These are phyloP conservation scores for Chionoecetes opilio DNA, from an alignment of 1,140 invertebrate species.

Conservation along the genomic window DNA sequence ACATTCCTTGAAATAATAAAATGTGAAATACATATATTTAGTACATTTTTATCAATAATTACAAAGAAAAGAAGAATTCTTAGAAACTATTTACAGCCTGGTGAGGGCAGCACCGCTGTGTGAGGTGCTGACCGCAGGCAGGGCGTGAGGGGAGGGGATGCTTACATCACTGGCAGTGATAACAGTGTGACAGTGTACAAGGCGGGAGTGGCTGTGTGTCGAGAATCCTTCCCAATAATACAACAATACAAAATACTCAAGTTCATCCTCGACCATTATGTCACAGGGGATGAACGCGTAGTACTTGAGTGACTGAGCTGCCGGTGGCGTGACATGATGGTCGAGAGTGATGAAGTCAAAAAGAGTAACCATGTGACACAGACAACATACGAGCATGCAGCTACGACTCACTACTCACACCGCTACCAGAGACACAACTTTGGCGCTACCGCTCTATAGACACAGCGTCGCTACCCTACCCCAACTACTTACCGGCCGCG, in stretches of 20 bases:
- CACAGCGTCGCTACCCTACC: conserved; percentile 13
- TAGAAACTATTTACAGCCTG: conserved; percentile 3
- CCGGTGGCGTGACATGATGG: neutral
- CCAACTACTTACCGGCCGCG: neutral
- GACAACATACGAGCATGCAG: neutral
- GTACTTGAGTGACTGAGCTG: neutral
- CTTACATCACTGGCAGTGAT: conserved; percentile 27
- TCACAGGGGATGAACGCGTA: neutral
- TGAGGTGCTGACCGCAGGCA: neutral
- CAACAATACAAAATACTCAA: conserved; percentile 21
- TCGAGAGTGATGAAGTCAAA: neutral
- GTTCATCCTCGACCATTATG: conserved; percentile 1
- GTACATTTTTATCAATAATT: neutral
- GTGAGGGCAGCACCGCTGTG: neutral
- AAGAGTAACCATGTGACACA: conserved; percentile 8
- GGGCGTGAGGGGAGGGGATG: conserved; percentile 21
- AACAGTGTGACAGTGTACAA: conserved; percentile 9
- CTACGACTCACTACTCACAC: neutral
- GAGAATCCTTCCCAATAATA: conserved; percentile 29
- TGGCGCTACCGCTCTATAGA: neutral
- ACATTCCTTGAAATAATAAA: neutral
- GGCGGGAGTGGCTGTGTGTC: conserved; percentile 4
- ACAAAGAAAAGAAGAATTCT: conserved; percentile 20
- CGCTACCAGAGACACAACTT: neutral
- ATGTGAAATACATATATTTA: neutral